Evolutionary conservation across 2,888 invertebrate genomes (phyloP).

Genomic region (Cosmopolites sordidus): DNA sequence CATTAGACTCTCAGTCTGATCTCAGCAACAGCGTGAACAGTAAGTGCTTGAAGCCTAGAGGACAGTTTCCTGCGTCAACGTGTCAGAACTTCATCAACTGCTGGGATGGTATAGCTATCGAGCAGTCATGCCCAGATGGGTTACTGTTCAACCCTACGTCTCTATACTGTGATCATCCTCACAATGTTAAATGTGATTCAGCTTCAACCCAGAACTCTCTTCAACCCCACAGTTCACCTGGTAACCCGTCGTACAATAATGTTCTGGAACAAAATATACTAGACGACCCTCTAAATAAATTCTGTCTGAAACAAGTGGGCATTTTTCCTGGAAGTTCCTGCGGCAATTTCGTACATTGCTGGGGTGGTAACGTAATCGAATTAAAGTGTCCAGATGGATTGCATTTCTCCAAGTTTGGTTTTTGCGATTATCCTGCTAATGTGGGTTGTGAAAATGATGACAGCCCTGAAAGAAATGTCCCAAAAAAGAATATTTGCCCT

Average conservation of each 20-base stretch:
- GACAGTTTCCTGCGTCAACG: constrained; percentile 58
- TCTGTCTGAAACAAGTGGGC: constrained; percentile 53
- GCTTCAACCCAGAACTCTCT: constrained; percentile 23
- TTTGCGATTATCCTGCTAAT: constrained; percentile 62
- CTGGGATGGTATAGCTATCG: constrained; percentile 65
- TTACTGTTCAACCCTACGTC: constrained; percentile 56
- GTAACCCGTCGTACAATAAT: neutral
- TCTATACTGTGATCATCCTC: constrained; percentile 60
- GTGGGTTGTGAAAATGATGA: constrained; percentile 53
- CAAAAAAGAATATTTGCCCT: constrained; percentile 47
- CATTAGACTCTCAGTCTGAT: no score
- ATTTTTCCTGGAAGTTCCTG: constrained; percentile 62
- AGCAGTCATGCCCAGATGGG: constrained; percentile 62
- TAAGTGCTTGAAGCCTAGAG: constrained; percentile 51
- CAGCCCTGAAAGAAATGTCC: neutral
- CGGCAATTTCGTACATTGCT: constrained; percentile 64
- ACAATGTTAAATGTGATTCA: constrained; percentile 60
- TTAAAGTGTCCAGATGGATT: constrained; percentile 63
- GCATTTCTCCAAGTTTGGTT: constrained; percentile 55
- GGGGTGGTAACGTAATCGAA: constrained; percentile 65
- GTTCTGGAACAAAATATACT: neutral
- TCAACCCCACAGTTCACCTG: neutral
- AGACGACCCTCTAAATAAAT: constrained; percentile 28
- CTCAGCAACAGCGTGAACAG: neutral
- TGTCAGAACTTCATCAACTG: constrained; percentile 66